Conservation (phyloP, 1,140 invertebrate genomes). For the Drosophila tsacasi region DNA sequence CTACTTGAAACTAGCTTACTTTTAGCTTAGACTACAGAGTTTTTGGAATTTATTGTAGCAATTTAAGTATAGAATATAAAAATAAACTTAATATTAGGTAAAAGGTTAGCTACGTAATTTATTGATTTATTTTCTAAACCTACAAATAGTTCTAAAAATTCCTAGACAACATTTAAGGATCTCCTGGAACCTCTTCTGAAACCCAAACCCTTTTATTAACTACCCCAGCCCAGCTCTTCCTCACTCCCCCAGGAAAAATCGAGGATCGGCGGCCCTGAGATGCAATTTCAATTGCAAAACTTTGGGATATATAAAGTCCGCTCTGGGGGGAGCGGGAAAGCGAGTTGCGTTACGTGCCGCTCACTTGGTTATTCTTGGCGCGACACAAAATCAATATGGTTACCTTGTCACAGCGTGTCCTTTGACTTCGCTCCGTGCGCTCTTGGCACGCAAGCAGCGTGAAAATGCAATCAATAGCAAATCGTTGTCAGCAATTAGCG, state of each 20-base stretch:
- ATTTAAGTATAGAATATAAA: too few species aligned
- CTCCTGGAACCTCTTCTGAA: too few species aligned
- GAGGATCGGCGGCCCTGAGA: too few species aligned
- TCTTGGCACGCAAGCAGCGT: slow-evolving; percentile 58
- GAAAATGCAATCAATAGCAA: slow-evolving; percentile 76
- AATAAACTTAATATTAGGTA: too few species aligned
- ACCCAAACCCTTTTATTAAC: neutral
- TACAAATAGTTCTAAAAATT: neutral
- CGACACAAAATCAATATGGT: slow-evolving; percentile 69
- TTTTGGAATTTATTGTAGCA: too few species aligned
- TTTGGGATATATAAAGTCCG: too few species aligned
- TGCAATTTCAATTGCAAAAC: too few species aligned
- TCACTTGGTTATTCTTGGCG: slow-evolving; percentile 54
- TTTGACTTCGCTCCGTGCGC: slow-evolving; percentile 46
- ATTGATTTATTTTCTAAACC: neutral
- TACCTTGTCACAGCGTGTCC: slow-evolving; percentile 52
- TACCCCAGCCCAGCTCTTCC: too few species aligned
- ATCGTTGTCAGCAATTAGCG: slow-evolving; percentile 76
- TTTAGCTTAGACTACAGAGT: too few species aligned
- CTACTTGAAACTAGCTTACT: too few species aligned
- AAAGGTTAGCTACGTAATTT: too few species aligned
- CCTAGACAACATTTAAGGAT: neutral
- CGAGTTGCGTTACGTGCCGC: slow-evolving; percentile 30
- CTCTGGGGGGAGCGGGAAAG: neutral
- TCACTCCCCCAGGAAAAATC: too few species aligned